phyloP scores from a whole-genome alignment of 2,888 invertebrate species.

The Caenorhabditis afra region DNA sequence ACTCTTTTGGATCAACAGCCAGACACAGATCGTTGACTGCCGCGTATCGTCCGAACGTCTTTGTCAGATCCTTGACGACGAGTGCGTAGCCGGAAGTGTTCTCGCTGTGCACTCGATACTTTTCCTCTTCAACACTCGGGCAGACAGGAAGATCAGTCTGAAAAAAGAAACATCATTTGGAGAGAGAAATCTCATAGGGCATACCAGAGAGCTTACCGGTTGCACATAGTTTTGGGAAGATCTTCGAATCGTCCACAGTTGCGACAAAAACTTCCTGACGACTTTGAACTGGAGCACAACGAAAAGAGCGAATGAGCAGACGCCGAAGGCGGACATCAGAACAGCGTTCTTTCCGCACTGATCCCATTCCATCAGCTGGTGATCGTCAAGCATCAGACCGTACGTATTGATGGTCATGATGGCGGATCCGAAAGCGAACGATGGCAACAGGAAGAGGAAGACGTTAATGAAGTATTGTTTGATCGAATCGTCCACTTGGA shows the following conservation, averaged over 20 bases:
- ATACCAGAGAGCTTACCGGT: slow-evolving; percentile 43
- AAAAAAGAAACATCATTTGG: not conserved
- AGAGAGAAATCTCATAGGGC: not conserved
- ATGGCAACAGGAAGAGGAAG: slow-evolving; percentile 62
- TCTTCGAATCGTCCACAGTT: slow-evolving; percentile 45
- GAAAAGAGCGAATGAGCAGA: slow-evolving; percentile 65
- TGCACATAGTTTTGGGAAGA: slow-evolving; percentile 40
- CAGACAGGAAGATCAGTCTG: slow-evolving; percentile 40
- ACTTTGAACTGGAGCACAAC: slow-evolving; percentile 65
- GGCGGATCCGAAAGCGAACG: slow-evolving; percentile 64
- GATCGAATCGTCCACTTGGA: slow-evolving; percentile 36
- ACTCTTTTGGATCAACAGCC: slow-evolving; percentile 74
- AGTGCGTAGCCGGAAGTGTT: slow-evolving; percentile 24
- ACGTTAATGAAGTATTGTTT: slow-evolving; percentile 44
- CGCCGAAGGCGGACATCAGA: slow-evolving; percentile 70
- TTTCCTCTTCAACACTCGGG: slow-evolving; percentile 38
- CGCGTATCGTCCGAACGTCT: slow-evolving; percentile 51
- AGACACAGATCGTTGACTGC: slow-evolving; percentile 71
- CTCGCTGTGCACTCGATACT: slow-evolving; percentile 15
- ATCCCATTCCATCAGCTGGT: slow-evolving; percentile 58
- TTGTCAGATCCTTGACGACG: slow-evolving; percentile 52
- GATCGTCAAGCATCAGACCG: slow-evolving; percentile 10
- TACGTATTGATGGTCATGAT: slow-evolving; percentile 52
- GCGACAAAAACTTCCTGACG: slow-evolving; percentile 47
- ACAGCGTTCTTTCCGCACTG: slow-evolving; percentile 60